A percentile compares a stretch with the other conserved stretches of the same genome.
Conservation (phyloP, 2,113 vertebrate genomes). For the Sciurus niger region DNA sequence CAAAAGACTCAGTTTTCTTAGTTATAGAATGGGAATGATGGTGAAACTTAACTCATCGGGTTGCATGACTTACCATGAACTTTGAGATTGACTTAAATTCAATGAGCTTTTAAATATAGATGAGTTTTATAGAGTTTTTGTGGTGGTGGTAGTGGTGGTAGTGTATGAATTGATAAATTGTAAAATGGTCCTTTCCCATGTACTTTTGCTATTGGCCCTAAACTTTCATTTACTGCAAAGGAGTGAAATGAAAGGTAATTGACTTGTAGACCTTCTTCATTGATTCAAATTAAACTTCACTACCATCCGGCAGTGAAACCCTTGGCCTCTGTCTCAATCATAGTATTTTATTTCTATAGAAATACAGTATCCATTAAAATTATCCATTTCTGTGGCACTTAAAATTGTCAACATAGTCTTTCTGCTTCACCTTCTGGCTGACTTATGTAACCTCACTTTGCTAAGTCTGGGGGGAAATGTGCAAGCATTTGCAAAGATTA, state of each 20-base stretch:
- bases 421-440: conserved; percentile 74
- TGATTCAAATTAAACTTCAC: conserved; percentile 77
- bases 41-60: not conserved
- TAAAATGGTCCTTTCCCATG: conserved; percentile 15
- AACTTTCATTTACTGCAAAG: conserved; percentile 63
- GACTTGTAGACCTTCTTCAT: conserved; percentile 66
- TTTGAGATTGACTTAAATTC: conserved; percentile 29
- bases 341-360: conserved; percentile 77
- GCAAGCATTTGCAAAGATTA: conserved; percentile 62
- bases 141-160: not conserved
- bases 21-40: conserved; percentile 46
- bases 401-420: conserved; percentile 67
- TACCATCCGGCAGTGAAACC: conserved; percentile 36
- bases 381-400: conserved; percentile 78
- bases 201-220: conserved; percentile 47
- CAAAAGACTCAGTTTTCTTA: conserved; percentile 5
- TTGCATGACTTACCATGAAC: not conserved
- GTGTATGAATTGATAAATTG: not conserved
- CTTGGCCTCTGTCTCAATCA: conserved; percentile 72
- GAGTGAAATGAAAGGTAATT: conserved; percentile 64
- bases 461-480: not conserved
- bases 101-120: not conserved
- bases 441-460: conserved; percentile 66
- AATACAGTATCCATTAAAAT: conserved; percentile 78
- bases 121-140: not conserved